Base-by-base conservation (phyloP, 2,888 invertebrate species). In the Chromoteleia sp. region DNA sequence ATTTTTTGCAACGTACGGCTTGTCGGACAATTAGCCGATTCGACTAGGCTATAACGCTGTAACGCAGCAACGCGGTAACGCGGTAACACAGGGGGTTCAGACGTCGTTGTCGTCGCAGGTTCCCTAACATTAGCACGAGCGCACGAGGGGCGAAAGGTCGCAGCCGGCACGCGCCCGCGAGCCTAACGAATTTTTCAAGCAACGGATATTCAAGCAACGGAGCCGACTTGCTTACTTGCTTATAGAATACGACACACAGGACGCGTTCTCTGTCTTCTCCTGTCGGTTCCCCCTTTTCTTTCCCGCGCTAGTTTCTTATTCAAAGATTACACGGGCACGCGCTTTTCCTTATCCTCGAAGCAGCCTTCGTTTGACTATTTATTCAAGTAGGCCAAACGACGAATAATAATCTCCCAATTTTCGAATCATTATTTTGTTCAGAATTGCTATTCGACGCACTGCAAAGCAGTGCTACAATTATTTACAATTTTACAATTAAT, bases 121-220 rank as follows among this genome's bases (percentile, higher is more conserved):
- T 74, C 74, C 80, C 83, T 67, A 82, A 81, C 74, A 77, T 78
- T 77, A 82, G 77, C 79, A 80, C 71, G 82, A 75, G 71, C 79
- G 67, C 65, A 70, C 79, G 79, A 83, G 84, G 82, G 82, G 84
- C 81, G 85, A 83, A 81, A 81, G 81, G 83, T 83, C 84, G 85
- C 85, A 85, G 85, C 85, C 85, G 85, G 85, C 85, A 85, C 85
- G 85, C 84, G 85, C 84, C 84, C 84, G 84, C 70, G 77, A 77
- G 70, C 79, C 85, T 83, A 85, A 85, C 85, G 85, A 85, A 85
- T 85, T 85, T 85, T 85, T 85, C 85, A 85, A 82, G 83, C 85
- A 85, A 85, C 85, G 85, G 84, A 84, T 84, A 85, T 84, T 84
- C 83, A 75, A 68, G 73, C 39, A 67, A 76, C 71, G 59, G 59